Evolutionary conservation across 2,888 invertebrate genomes (phyloP).

Genomic region (Adelognathus sp.): DNA sequence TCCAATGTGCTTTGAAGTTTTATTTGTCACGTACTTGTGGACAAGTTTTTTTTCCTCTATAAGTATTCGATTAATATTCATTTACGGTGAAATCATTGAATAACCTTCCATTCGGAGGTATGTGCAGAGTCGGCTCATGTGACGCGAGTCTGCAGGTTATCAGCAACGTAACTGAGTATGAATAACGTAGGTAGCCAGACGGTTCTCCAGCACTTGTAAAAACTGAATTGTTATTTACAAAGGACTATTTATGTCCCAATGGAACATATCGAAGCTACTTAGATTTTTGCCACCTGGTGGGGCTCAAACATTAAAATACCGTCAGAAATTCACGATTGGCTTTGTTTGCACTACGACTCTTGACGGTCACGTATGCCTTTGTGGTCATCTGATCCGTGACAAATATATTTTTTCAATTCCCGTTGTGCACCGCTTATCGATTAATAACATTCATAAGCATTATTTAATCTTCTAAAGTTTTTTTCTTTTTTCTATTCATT

Average conservation of each 20-base stretch:
- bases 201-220: neutral
- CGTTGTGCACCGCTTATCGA: no score
- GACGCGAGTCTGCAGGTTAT: neutral
- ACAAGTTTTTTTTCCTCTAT: slow-evolving; percentile 4
- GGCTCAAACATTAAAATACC: neutral
- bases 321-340: neutral
- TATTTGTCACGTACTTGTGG: neutral
- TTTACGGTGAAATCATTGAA: neutral
- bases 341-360: neutral
- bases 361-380: neutral
- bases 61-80: neutral
- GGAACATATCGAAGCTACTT: neutral
- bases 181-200: neutral
- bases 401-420: no score
- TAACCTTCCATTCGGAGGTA: neutral
- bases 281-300: neutral
- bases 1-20: neutral
- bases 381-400: neutral
- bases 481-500: no score
- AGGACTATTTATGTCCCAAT: neutral
- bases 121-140: neutral
- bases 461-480: no score
- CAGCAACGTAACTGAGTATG: neutral
- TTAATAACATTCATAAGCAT: no score
- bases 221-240: neutral